Base-by-base conservation (phyloP, 1,140 invertebrate genomes). In the Phenacoccus solenopsis region DNA sequence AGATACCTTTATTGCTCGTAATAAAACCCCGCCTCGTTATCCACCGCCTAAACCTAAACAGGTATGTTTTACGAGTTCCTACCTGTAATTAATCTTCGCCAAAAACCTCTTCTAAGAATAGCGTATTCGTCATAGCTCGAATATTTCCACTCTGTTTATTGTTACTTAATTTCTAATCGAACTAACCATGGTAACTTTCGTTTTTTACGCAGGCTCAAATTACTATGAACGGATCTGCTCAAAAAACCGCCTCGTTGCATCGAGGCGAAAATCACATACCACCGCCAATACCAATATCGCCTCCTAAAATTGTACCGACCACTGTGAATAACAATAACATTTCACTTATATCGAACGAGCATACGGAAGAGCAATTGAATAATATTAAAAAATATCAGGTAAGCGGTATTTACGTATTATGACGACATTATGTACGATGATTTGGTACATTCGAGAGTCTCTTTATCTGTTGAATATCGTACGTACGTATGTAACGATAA, bases 381-480 rank as follows among this genome's bases (percentile, higher is more conserved):
- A 90, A 91, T 76, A 93, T 96, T 77, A 88, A 87, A 75, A 94
- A 94, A 79, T 94, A 90, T 80, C 89, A 93, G 86, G 91, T 93
- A 74, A 81, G 83, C 61, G 4, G 21, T 7, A 32, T 32, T 32
- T 32, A 7, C 13, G 30, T 5, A 32, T 32, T n/a, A n/a, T n/a
- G n/a, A n/a, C n/a, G n/a, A n/a, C n/a, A n/a, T n/a, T n/a, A n/a
- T n/a, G n/a, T n/a, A n/a, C n/a, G n/a, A n/a, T n/a, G n/a, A n/a
- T 32, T 5, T 32, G 30, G 13, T 32, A 32, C 30, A 32, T 13
- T 32, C 30, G 30, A 32, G 13, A 7, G 5, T 32, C 30, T 32
- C 30, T n/a, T n/a, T n/a, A n/a, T n/a, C n/a, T n/a, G n/a, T n/a
- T n/a, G n/a, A n/a, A n/a, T n/a, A n/a, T n/a, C n/a, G n/a, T n/a